These are phyloP conservation scores for Mus pahari DNA, from an alignment of 2,113 vertebrate species.

Conservation along the genomic window DNA sequence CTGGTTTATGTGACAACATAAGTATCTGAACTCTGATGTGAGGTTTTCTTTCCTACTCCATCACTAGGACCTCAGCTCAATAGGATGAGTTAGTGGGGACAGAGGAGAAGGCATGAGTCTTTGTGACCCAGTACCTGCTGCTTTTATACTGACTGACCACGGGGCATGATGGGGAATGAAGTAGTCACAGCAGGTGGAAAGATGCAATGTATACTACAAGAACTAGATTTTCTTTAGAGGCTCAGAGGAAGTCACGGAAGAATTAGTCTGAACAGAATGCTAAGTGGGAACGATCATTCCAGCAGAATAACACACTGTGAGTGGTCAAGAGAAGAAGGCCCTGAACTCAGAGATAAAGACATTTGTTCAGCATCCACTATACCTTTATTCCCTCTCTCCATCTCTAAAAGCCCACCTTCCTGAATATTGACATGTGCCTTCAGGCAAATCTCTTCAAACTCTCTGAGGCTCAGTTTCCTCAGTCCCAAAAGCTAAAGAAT, in stretches of 20 bases:
- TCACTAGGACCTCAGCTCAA: not conserved
- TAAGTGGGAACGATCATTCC: not conserved
- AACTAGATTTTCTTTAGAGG: not conserved
- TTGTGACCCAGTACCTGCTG: not conserved
- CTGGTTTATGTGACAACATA: not conserved
- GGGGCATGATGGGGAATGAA: not conserved
- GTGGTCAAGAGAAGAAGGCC: not conserved
- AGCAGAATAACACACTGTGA: not conserved
- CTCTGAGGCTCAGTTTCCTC: not conserved
- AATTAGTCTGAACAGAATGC: not conserved
- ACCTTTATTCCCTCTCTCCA: not conserved
- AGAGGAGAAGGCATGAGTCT: not conserved
- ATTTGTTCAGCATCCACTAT: not conserved
- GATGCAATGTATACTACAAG: not conserved
- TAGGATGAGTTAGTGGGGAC: not conserved
- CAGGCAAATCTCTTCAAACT: not conserved
- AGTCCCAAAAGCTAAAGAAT: not conserved
- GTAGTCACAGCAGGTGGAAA: not conserved
- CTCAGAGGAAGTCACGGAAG: not conserved
- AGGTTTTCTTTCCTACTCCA: not conserved
- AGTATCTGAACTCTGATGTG: not conserved
- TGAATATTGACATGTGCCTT: not conserved
- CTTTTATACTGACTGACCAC: not conserved
- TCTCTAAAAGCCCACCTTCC: not conserved
- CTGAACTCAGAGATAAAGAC: not conserved